Conservation (phyloP, 1,140 invertebrate species). For the Drosophila bocki region DNA sequence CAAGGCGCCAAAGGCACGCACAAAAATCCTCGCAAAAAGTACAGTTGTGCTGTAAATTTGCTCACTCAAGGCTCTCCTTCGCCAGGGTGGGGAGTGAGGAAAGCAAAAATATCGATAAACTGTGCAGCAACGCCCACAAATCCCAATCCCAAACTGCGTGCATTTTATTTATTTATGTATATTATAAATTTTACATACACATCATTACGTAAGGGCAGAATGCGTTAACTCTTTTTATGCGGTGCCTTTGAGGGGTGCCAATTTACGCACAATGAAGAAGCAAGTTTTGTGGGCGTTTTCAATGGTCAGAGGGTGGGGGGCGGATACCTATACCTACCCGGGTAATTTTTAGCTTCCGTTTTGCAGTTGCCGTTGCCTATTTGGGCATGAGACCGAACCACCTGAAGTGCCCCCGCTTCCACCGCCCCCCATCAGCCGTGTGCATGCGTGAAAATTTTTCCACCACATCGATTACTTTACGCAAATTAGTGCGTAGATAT, state of each 20-base stretch:
- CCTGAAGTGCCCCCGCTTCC: not conserved
- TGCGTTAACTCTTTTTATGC: slow-evolving; percentile 34
- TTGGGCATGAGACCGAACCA: slow-evolving; percentile 52
- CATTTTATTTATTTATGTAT: slow-evolving; percentile 80
- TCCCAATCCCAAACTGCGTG: slow-evolving; percentile 44
- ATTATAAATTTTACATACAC: slow-evolving; percentile 75
- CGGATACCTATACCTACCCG: slow-evolving; percentile 10
- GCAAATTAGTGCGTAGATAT: slow-evolving; percentile 84
- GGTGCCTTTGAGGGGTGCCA: slow-evolving; percentile 39
- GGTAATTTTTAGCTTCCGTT: slow-evolving; percentile 74
- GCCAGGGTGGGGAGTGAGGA: slow-evolving; percentile 1
- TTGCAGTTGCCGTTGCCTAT: slow-evolving; percentile 39
- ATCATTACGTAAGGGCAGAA: slow-evolving; percentile 62
- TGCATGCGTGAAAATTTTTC: slow-evolving; percentile 82
- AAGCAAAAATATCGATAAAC: slow-evolving; percentile 77
- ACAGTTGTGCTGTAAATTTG: slow-evolving; percentile 65
- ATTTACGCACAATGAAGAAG: slow-evolving; percentile 72
- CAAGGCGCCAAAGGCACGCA: slow-evolving; percentile 34
- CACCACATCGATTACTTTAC: slow-evolving; percentile 84
- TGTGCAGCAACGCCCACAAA: slow-evolving; percentile 17
- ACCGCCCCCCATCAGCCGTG: slow-evolving; percentile 32
- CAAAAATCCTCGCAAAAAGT: slow-evolving; percentile 59
- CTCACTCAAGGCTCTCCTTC: slow-evolving; percentile 22
- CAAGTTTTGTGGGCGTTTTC: slow-evolving; percentile 59
- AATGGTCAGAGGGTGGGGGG: not conserved